Conservation (phyloP, 92 coral and sea anemone genomes). For the Plumapathes pennacea region DNA sequence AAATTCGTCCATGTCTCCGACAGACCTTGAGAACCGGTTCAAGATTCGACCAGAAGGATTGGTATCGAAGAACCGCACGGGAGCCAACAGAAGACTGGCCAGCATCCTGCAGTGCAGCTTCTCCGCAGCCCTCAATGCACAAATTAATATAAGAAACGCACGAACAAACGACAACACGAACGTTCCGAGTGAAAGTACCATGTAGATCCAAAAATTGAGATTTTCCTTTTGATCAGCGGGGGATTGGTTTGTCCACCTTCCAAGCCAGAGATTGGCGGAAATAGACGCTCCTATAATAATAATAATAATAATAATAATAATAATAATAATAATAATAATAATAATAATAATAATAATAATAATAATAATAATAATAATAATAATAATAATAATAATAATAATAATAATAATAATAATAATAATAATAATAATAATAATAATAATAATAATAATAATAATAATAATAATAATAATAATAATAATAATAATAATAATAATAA, state of each 20-base stretch:
- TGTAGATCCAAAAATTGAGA: neutral
- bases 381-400: too few species aligned
- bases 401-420: too few species aligned
- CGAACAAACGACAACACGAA: neutral
- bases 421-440: too few species aligned
- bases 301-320: neutral
- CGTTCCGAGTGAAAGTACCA: neutral
- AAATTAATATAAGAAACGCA: neutral
- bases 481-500: too few species aligned
- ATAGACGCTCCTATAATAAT: constrained; percentile 2
- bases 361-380: too few species aligned
- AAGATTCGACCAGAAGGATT: constrained; percentile 12
- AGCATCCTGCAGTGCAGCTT: constrained; percentile 7
- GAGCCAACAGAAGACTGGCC: neutral
- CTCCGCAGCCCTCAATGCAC: neutral
- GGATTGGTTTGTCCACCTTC: constrained; percentile 15
- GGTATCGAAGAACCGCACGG: constrained; percentile 6
- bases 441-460: too few species aligned
- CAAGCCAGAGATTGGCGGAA: constrained; percentile 28
- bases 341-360: too few species aligned
- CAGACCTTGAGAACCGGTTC: constrained; percentile 7
- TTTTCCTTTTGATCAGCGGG: constrained; percentile 6
- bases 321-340: too few species aligned
- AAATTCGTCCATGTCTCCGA: constrained; percentile 7
- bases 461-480: too few species aligned